phyloP scores from a whole-genome alignment of 2,888 invertebrate genomes.

The Apamea crenata region DNA sequence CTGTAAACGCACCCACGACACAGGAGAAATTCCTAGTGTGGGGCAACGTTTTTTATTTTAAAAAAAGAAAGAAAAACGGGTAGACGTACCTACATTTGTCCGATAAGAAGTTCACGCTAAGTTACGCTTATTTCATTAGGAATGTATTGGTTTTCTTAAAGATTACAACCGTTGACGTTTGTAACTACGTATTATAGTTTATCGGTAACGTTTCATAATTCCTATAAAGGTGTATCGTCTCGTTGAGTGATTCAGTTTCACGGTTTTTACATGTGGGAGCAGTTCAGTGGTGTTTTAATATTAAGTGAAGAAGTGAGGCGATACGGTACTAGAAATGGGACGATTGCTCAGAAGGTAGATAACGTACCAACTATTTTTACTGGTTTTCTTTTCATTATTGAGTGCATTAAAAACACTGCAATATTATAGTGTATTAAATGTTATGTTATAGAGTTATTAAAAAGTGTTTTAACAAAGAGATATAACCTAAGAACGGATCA shows the following conservation, averaged over 20 bases:
- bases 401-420: not conserved
- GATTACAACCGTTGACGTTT: constrained; percentile 33
- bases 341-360: constrained; percentile 37
- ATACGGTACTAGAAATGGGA: constrained; percentile 29
- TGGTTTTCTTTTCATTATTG: not conserved
- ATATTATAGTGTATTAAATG: not conserved
- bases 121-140: constrained; percentile 49
- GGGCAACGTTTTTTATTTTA: no score
- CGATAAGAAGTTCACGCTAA: constrained; percentile 56
- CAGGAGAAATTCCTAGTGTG: no score
- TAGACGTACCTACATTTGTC: constrained; percentile 32
- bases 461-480: no score
- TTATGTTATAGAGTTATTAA: not conserved
- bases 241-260: constrained; percentile 25
- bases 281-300: constrained; percentile 1
- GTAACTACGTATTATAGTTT: constrained; percentile 6
- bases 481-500: not conserved
- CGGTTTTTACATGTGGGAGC: not conserved
- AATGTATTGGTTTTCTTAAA: constrained; percentile 34
- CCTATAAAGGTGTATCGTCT: constrained; percentile 3
- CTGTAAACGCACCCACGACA: no score
- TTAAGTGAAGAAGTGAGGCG: not conserved
- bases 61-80: no score
- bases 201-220: not conserved
- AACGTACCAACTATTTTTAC: not conserved